Conservation (phyloP, 2,888 invertebrate genomes). For the Volucella bombylans region DNA sequence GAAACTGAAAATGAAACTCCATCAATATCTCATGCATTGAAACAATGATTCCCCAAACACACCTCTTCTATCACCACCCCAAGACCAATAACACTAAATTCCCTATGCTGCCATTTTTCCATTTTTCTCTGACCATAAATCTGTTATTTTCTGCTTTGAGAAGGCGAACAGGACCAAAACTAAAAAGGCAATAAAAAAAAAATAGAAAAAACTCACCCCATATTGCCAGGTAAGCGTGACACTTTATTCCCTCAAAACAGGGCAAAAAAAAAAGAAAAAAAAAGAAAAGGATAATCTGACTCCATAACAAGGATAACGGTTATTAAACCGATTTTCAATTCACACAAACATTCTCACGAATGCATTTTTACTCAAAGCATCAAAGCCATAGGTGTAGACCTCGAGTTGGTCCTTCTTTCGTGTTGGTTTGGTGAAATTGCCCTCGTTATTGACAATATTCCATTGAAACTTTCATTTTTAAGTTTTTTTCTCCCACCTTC, state of each 20-base stretch:
- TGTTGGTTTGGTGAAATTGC: conserved; percentile 18
- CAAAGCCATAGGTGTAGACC: neutral
- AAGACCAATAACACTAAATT: conserved; percentile 51
- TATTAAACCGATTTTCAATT: conserved; percentile 50
- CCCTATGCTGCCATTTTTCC: conserved; percentile 6
- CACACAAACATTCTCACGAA: conserved; percentile 36
- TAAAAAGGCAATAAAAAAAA: too few species aligned
- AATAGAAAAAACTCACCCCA: neutral
- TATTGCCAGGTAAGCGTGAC: conserved; percentile 54
- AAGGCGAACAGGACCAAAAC: too few species aligned
- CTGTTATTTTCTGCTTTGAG: neutral
- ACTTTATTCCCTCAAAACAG: conserved; percentile 38
- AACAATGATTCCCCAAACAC: conserved; percentile 17
- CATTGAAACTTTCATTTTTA: conserved; percentile 23
- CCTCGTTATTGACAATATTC: conserved; percentile 53
- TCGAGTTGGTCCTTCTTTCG: too few species aligned
- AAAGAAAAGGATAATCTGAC: conserved; percentile 5
- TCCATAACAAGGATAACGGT: conserved; percentile 69
- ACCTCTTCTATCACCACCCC: neutral
- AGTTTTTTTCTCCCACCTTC: conserved; percentile 2
- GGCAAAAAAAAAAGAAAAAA: neutral
- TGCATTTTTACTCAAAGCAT: conserved; percentile 35
- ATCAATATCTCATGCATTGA: conserved; percentile 12
- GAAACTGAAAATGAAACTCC: conserved; percentile 6
- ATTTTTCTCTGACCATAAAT: conserved; percentile 31